Conservation (phyloP, 2,113 vertebrate species). For the Platysternon megacephalum region DNA sequence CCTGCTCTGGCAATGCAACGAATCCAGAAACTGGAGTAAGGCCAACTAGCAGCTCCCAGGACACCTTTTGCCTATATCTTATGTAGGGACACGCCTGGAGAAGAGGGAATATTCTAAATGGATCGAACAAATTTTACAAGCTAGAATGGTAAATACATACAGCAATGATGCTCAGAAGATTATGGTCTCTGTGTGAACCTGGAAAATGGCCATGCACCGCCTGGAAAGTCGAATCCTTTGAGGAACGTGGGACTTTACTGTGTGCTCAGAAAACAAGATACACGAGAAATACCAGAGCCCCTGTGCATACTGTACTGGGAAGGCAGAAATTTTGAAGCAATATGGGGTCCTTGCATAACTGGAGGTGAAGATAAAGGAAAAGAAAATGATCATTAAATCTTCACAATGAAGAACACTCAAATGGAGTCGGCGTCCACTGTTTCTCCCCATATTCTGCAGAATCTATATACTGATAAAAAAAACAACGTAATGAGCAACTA, state of each 20-base stretch:
- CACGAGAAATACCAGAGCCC: not conserved
- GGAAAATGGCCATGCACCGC: not conserved
- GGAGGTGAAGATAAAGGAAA: not conserved
- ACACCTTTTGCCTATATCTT: not conserved
- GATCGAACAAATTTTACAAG: not conserved
- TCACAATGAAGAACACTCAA: not conserved
- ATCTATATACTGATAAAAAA: not conserved
- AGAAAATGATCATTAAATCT: not conserved
- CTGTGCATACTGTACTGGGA: not conserved
- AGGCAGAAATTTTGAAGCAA: not conserved
- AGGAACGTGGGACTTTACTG: not conserved
- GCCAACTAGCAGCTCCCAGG: not conserved
- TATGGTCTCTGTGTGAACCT: not conserved
- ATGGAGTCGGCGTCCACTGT: not conserved
- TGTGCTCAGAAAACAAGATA: not conserved
- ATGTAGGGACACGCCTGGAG: not conserved
- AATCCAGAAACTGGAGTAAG: rapidly evolving
- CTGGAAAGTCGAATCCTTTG: not conserved
- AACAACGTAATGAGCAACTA: not conserved
- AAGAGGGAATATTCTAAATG: not conserved
- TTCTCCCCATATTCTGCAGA: not conserved
- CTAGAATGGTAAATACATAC: not conserved
- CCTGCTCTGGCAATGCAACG: not conserved
- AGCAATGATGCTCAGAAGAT: not conserved
- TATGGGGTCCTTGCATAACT: not conserved